Base-by-base conservation (phyloP, 2,797 vertebrate species). In the Anniella stebbinsi region DNA sequence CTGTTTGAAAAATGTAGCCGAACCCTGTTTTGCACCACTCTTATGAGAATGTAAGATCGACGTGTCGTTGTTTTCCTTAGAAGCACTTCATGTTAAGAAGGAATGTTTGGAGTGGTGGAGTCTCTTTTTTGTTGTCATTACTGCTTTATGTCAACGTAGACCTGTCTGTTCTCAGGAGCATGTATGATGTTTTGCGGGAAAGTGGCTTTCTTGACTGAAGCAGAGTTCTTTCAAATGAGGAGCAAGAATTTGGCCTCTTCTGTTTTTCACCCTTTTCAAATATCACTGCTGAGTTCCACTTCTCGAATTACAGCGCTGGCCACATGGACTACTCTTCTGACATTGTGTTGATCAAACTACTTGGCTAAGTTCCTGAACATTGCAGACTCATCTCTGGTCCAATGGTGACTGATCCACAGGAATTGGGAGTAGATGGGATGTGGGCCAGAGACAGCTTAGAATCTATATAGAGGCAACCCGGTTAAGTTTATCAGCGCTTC, bases 1-100 rank as follows among this genome's bases (percentile, higher is more conserved):
- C 33, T n/a, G 18, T 60, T 82, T 41, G 51, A 30, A 7, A 13
- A 60, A 63, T n/a, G 18, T 9, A 33, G 28, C 57, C 11, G 45
- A 92, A 81, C 84, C 84, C 87, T 89, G 87, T 92, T 86, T 85
- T 77, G 72, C 36, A 57, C 2, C 92, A 86, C 89, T 91, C 81
- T 21, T 21, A 48, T 23, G 0, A 23, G 15, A 66, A 8, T 23
- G 38, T 3, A 77, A 33, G 18, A 57, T 15, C 5, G 28, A 17
- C 15, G 1, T 41, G 12, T 30, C 23, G 2, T 36, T 77, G 30
- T 54, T 41, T 72, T 51, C 11, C 3, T 57, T 72, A 17, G 15
- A 69, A 18, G 13, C 28, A 41, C 13, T 66, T 28, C 28, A 63
- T 78, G 67, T 80, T 51, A 36, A 67, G 63, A 38, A 69, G 45